Percentiles rank a stretch among this genome's conserved stretches.
These are phyloP conservation scores for Picathartes gymnocephalus DNA, from an alignment of 2,113 vertebrate species.

Conservation along the genomic window DNA sequence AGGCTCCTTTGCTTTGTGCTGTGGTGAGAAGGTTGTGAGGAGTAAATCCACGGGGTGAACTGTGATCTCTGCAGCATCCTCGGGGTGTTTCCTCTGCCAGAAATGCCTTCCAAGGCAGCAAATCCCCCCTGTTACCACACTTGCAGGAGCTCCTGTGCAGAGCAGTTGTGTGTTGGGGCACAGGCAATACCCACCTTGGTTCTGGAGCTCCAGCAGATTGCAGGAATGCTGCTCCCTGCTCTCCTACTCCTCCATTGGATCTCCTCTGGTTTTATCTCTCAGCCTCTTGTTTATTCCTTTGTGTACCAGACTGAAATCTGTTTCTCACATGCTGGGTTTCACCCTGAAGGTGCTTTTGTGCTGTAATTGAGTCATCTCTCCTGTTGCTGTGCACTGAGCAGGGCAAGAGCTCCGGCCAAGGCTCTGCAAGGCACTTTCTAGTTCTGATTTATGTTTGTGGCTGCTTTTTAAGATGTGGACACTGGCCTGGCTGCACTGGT, in stretches of 20 bases:
- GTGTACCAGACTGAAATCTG: background rate
- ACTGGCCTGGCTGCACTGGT: background rate
- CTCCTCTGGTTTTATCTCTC: background rate
- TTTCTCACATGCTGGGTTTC: background rate
- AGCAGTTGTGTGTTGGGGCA: background rate
- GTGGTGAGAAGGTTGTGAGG: background rate
- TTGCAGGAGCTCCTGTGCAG: background rate
- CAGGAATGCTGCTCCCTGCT: rapidly evolving
- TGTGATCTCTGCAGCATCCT: background rate
- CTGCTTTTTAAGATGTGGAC: background rate
- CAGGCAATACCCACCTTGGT: rapidly evolving
- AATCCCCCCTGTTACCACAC: rapidly evolving
- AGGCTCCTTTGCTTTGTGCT: background rate
- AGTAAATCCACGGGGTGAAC: background rate
- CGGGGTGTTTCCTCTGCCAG: background rate
- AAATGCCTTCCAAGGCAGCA: background rate
- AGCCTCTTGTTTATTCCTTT: background rate
- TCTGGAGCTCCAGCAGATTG: background rate
- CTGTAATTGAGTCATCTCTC: slow-evolving; percentile 1
- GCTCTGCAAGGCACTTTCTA: background rate
- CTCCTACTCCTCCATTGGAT: background rate
- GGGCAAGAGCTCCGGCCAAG: background rate
- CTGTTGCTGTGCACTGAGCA: background rate
- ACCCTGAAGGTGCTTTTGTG: background rate
- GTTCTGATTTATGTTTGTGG: background rate